Evolutionary conservation across 2,113 vertebrate genomes (phyloP).

Genomic region (Leptocoma aspasia): DNA sequence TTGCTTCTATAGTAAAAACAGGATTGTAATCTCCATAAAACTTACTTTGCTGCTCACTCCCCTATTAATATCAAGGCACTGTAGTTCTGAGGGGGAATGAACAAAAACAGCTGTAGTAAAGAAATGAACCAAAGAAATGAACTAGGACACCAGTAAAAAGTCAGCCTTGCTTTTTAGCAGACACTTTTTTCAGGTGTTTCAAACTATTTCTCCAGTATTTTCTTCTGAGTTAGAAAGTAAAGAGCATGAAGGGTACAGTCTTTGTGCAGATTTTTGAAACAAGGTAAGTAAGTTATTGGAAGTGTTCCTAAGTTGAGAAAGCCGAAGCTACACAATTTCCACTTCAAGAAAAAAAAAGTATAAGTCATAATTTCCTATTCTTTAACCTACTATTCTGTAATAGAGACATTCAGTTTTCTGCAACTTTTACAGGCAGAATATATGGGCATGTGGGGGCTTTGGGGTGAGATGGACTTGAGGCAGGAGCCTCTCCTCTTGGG

Average conservation of each 20-base stretch:
- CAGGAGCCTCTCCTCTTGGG: neutral
- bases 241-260: neutral
- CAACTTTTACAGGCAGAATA: neutral
- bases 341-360: neutral
- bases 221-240: neutral
- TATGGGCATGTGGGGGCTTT: neutral
- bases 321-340: neutral
- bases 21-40: neutral
- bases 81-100: neutral
- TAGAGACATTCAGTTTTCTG: neutral
- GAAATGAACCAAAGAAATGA: neutral
- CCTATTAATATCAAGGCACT: neutral
- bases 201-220: neutral
- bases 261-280: neutral
- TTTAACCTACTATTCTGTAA: neutral
- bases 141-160: neutral
- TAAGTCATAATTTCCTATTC: neutral
- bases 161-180: neutral
- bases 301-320: neutral
- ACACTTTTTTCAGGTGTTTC: neutral
- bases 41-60: neutral
- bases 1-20: neutral
- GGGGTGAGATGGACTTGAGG: fast-evolving
- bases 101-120: neutral
- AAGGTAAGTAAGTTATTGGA: neutral